A percentile compares a stretch with the other conserved stretches of the same genome.
phyloP scores from a whole-genome alignment of 2,113 vertebrate species.

The Numida meleagris region DNA sequence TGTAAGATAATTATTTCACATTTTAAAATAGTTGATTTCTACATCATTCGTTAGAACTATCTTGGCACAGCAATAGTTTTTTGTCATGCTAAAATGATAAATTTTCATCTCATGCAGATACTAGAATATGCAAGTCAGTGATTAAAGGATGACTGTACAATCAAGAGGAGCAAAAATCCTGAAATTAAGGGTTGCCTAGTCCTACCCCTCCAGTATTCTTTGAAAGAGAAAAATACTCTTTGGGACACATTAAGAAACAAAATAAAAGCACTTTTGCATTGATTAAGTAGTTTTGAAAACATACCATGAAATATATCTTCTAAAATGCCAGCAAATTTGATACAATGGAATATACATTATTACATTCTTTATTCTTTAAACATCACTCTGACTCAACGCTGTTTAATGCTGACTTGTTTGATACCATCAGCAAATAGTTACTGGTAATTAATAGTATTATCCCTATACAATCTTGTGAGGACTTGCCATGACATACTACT shows the following conservation, averaged over 20 bases:
- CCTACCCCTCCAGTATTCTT: background rate
- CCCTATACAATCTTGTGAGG: background rate
- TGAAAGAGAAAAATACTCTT: background rate
- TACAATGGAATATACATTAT: background rate
- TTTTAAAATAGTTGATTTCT: constrained; percentile 27
- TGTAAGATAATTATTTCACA: background rate
- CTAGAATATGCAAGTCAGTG: background rate
- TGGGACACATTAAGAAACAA: background rate
- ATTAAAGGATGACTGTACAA: background rate
- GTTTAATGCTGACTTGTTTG: background rate
- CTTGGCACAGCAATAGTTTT: background rate
- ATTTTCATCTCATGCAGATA: constrained; percentile 23
- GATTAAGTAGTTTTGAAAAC: background rate
- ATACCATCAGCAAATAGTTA: background rate
- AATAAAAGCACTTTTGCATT: background rate
- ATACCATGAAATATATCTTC: background rate
- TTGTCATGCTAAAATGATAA: constrained; percentile 1
- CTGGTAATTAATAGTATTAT: background rate
- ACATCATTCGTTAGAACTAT: background rate
- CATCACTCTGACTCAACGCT: background rate
- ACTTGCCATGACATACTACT: background rate
- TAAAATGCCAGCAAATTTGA: background rate
- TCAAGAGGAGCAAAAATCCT: background rate
- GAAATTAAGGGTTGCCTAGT: background rate
- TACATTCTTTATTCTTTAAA: background rate